Evolutionary conservation across 35 echinoderm and acorn worm genomes (phyloP).

Genomic region (Stichopus chloronotus): DNA sequence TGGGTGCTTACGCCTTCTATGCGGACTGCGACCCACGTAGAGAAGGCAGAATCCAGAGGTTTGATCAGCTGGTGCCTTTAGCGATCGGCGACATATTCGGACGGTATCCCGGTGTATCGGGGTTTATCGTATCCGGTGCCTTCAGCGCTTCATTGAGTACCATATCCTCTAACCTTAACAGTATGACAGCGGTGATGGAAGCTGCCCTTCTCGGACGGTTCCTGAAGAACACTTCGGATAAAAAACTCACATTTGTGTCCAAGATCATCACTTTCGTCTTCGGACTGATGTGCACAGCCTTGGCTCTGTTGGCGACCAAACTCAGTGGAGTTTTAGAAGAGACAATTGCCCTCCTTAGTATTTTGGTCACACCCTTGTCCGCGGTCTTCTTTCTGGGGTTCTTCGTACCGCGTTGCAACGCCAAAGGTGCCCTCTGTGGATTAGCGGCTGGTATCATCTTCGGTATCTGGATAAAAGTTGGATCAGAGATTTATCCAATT

Average conservation of each 20-base stretch:
- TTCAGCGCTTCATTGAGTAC: conserved; percentile 43
- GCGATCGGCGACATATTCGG: conserved; percentile 45
- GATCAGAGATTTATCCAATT: conserved; percentile 42
- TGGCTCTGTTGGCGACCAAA: conserved; percentile 40
- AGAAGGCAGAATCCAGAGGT: conserved; percentile 18
- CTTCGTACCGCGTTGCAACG: conserved; percentile 40
- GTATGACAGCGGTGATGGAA: conserved; percentile 31
- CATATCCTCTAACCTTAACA: conserved; percentile 38
- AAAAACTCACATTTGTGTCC: conserved; percentile 12
- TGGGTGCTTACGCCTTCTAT: conserved; percentile 30
- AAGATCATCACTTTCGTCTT: conserved; percentile 6
- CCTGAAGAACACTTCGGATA: conserved; percentile 5
- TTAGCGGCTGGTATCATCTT: not conserved
- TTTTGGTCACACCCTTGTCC: conserved; percentile 6
- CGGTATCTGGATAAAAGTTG: conserved; percentile 32
- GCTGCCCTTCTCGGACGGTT: conserved; percentile 5
- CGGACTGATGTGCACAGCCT: not conserved
- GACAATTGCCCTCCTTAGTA: not conserved
- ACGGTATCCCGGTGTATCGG: conserved; percentile 33
- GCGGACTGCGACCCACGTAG: conserved; percentile 30
- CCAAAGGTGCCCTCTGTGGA: conserved; percentile 15
- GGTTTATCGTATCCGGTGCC: conserved; percentile 40
- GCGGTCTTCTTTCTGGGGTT: conserved; percentile 50
- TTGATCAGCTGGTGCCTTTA: conserved; percentile 39
- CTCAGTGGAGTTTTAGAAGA: conserved; percentile 52